Percentiles rank a stretch among this genome's conserved stretches.
These are phyloP conservation scores for Drosophila conformis DNA, from an alignment of 2,888 invertebrate species.

Conservation along the genomic window DNA sequence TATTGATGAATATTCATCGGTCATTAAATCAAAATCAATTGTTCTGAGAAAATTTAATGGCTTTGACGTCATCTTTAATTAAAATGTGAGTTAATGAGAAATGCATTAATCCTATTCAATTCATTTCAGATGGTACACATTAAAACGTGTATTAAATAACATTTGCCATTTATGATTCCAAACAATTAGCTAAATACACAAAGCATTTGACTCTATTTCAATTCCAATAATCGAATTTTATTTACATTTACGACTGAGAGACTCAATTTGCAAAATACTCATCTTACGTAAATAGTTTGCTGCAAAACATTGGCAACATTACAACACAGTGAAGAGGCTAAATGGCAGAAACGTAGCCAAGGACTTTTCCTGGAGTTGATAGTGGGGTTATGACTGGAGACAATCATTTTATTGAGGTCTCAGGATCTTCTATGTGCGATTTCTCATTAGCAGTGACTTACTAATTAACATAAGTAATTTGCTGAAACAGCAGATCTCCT, in stretches of 20 bases:
- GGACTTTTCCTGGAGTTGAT: constrained; percentile 14
- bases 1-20: neutral
- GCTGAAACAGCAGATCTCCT: constrained; percentile 36
- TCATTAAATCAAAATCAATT: neutral
- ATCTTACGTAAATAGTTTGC: neutral
- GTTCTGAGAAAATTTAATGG: neutral
- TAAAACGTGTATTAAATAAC: neutral
- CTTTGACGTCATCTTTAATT: neutral
- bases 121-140: neutral
- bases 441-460: constrained; percentile 67
- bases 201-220: neutral
- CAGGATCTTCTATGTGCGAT: constrained; percentile 47
- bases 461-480: constrained; percentile 81
- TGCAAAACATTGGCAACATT: neutral
- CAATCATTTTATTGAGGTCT: constrained; percentile 41
- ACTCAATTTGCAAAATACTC: neutral
- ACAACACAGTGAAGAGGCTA: neutral
- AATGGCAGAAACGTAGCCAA: constrained; percentile 13
- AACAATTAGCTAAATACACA: neutral
- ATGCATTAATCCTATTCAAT: neutral
- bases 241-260: neutral
- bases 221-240: constrained; percentile 18
- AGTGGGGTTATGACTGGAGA: constrained; percentile 27
- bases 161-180: neutral
- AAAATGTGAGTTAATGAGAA: neutral